Evolutionary conservation across 2,113 vertebrate genomes (phyloP).

Genomic region (Plectropomus leopardus): DNA sequence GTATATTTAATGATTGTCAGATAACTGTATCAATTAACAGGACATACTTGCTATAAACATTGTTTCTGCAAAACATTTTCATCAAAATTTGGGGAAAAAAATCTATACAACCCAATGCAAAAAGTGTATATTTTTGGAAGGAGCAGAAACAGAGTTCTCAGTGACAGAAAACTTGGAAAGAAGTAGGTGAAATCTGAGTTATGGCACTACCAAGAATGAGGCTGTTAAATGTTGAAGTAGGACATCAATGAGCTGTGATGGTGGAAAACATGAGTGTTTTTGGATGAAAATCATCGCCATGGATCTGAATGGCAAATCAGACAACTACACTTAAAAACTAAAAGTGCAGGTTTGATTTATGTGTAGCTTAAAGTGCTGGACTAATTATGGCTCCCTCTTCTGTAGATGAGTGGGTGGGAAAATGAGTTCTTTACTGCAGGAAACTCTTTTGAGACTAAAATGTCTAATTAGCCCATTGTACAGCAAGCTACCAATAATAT

Average conservation of each 20-base stretch:
- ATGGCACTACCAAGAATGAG: neutral
- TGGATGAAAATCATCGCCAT: conserved; percentile 26
- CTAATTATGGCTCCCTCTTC: conserved; percentile 49
- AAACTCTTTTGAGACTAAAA: conserved; percentile 50
- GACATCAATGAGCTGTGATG: conserved; percentile 13
- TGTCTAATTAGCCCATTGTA: conserved; percentile 62
- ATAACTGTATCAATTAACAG: too few species aligned
- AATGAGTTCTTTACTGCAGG: conserved; percentile 49
- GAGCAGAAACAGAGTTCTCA: neutral
- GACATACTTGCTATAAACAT: neutral
- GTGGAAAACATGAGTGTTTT: conserved; percentile 35
- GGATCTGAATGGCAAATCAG: conserved; percentile 60
- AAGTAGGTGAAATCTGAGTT: neutral
- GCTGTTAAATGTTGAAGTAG: conserved; percentile 5
- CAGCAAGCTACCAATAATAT: conserved; percentile 38
- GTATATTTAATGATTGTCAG: too few species aligned
- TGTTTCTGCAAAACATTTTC: neutral
- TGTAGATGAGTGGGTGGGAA: conserved; percentile 48
- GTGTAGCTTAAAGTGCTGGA: conserved; percentile 34
- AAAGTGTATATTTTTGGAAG: neutral
- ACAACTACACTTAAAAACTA: conserved; percentile 44
- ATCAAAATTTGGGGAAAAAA: neutral
- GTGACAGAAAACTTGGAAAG: conserved; percentile 24
- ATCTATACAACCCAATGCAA: neutral
- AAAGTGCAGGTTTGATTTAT: conserved; percentile 52